These are phyloP conservation scores for Caenorhabditis latens DNA, from an alignment of 1,140 invertebrate genomes.

Conservation along the genomic window DNA sequence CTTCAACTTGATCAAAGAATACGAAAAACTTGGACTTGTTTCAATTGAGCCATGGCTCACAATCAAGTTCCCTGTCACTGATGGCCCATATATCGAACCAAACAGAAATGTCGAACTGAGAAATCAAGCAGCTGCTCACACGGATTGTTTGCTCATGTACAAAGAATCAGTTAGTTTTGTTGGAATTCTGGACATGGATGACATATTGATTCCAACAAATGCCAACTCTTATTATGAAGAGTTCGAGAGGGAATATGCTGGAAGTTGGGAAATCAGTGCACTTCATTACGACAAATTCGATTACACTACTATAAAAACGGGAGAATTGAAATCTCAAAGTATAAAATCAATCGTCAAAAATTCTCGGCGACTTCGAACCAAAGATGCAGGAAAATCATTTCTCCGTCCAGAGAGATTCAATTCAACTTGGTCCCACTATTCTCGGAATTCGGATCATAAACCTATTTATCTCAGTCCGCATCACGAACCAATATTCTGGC, in stretches of 20 bases:
- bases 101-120: conserved; percentile 60
- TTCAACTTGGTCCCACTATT: conserved; percentile 9
- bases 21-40: conserved; percentile 50
- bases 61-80: background rate
- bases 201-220: conserved; percentile 34
- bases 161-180: conserved; percentile 36
- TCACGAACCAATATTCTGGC: background rate
- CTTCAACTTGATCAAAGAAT: conserved; percentile 52
- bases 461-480: background rate
- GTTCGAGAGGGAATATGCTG: conserved; percentile 32
- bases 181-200: conserved; percentile 45
- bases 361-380: background rate
- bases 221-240: conserved; percentile 33
- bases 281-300: conserved; percentile 26
- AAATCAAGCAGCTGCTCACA: conserved; percentile 61
- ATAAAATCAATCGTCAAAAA: conserved; percentile 11
- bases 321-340: conserved; percentile 4
- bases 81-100: conserved; percentile 43
- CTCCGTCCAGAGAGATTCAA: conserved; percentile 42
- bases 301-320: conserved; percentile 13
- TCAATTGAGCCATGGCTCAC: conserved; percentile 55
- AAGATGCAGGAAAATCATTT: conserved; percentile 29
- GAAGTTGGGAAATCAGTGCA: conserved; percentile 1
- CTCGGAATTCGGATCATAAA: background rate
- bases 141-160: conserved; percentile 59